Conservation (phyloP, 37 sponge, comb jelly and placozoan species). For the Lycopodina hypogea region DNA sequence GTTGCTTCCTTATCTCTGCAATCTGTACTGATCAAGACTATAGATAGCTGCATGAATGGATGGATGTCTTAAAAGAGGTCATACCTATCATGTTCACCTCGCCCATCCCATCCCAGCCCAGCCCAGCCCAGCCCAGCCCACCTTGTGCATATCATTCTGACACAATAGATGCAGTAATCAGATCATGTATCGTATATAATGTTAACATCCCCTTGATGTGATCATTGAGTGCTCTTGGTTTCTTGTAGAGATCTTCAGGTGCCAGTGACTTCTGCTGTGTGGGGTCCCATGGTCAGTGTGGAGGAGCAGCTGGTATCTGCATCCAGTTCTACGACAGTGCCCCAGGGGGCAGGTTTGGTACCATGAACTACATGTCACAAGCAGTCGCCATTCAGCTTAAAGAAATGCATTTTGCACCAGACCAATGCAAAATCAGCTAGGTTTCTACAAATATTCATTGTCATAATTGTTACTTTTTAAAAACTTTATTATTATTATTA, state of each 20-base stretch:
- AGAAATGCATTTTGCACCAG: conserved; percentile 21
- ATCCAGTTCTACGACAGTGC: conserved; percentile 85
- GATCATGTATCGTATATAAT: too few species aligned
- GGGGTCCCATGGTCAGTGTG: conserved; percentile 34
- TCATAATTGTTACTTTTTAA: not conserved
- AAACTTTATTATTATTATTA: not conserved
- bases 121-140: too few species aligned
- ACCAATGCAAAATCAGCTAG: conserved; percentile 47
- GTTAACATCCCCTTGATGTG: too few species aligned
- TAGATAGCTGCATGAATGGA: too few species aligned
- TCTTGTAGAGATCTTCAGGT: conserved; percentile 6
- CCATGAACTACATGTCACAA: conserved; percentile 80
- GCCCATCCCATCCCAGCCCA: too few species aligned
- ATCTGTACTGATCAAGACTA: too few species aligned
- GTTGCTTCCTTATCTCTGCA: too few species aligned
- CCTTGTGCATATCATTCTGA: too few species aligned
- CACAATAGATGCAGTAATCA: too few species aligned
- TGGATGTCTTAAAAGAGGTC: too few species aligned
- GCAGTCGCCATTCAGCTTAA: conserved; percentile 56
- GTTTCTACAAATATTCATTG: not conserved
- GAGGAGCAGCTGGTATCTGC: conserved; percentile 48
- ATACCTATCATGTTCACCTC: too few species aligned
- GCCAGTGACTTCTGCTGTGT: conserved; percentile 53
- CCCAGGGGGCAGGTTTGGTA: conserved; percentile 91
- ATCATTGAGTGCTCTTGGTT: too few species aligned